Percentiles rank a stretch among this genome's conserved stretches.
These are phyloP conservation scores for Crossoptilon crossoptilon DNA, from an alignment of 2,797 vertebrate species.

Conservation along the genomic window DNA sequence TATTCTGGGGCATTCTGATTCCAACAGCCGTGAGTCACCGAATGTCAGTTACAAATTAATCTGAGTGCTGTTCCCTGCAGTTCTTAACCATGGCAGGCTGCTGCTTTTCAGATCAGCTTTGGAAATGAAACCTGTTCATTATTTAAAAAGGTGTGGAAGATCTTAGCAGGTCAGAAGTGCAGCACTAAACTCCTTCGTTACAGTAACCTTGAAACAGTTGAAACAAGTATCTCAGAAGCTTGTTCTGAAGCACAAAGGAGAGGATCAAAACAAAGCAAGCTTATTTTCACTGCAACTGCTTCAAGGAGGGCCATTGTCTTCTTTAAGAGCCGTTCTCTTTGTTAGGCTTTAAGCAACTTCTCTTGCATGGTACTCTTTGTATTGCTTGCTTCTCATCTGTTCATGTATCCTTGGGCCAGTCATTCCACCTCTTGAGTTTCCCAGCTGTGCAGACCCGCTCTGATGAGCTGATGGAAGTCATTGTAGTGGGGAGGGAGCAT, in stretches of 20 bases:
- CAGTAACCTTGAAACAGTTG: conserved; percentile 29
- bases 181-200: not conserved
- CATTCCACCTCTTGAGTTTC: not conserved
- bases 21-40: conserved; percentile 46
- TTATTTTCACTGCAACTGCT: conserved; percentile 25
- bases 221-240: not conserved
- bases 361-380: conserved; percentile 27
- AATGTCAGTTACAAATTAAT: conserved; percentile 14
- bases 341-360: conserved; percentile 45
- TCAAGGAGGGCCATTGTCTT: conserved; percentile 22
- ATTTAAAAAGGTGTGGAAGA: not conserved
- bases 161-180: not conserved
- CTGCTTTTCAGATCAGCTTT: not conserved
- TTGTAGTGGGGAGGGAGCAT: not conserved
- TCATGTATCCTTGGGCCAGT: conserved; percentile 14
- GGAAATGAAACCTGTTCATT: not conserved
- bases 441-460: not conserved
- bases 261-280: conserved; percentile 55
- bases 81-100: not conserved
- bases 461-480: not conserved
- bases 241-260: not conserved
- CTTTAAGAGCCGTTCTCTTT: conserved; percentile 53
- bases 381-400: conserved; percentile 11
- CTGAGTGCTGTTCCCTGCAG: not conserved
- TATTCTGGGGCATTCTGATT: conserved; percentile 28